Evolutionary conservation across 1,140 invertebrate genomes (phyloP), one percentile per base, ranked within the genome.

Genomic region (Papilio aristodemus): DNA sequence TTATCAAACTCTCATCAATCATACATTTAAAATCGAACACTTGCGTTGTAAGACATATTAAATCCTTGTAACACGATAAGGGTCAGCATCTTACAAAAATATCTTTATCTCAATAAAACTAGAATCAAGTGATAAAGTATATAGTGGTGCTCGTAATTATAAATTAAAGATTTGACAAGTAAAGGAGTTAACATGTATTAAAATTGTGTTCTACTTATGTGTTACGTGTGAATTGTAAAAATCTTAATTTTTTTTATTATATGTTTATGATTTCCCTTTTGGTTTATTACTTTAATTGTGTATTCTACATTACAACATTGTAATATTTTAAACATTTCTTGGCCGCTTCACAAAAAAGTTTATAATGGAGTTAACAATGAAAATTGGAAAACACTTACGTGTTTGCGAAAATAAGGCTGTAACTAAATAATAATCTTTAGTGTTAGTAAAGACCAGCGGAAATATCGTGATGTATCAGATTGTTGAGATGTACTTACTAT

Each of bases 11-110:
- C 41, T 66, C 63, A 66, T 66, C 63, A 66, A 66, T 66, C 63
- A 66, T 66, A 50, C 63, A 50, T 66, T 66, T 66, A 66, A 32
- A 66, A 66, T 66, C 39, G 63, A 66, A 8, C 25, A 50, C 41
- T 41, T 32, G 9, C 14, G 14, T 10, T n/a, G 8, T 32, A 4
- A 46, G 63, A 66, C 22, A 50, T 66, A 66, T 66, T 66, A 66
- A 66, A 50, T 66, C 43, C 63, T 50, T 25, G 63, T 66, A 46
- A 50, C 8, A 36, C 4, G 63, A 66, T 66, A 66, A 66, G 13
- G 22, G 7, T 4, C 41, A 64, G 62, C 39, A 66, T 50, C 43
- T 25, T 3, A 50, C n/a, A 36, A 32, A 54, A 36, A 66, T 66
- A 43, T 64, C 7, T 64, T 27, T 64, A 64, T 64, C 62, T 46